These are phyloP conservation scores for Bombus polaris DNA, from an alignment of 1,140 invertebrate species.

Conservation along the genomic window DNA sequence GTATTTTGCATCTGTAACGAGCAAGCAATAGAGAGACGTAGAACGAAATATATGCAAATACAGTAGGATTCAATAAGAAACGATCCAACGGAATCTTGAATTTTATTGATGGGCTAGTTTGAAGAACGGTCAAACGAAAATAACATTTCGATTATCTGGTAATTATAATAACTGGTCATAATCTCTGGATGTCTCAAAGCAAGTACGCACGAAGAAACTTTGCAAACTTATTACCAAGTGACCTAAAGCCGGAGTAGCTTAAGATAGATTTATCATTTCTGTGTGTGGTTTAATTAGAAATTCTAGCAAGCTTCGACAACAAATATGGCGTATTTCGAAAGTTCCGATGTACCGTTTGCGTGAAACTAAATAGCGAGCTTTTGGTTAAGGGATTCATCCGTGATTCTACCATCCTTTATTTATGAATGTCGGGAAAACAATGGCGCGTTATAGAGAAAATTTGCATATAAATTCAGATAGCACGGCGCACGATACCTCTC, in stretches of 20 bases:
- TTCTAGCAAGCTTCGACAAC: conserved; percentile 52
- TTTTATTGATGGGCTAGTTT: neutral
- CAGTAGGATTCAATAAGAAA: neutral
- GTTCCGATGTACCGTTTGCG: conserved; percentile 42
- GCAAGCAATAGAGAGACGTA: neutral
- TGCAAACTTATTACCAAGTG: conserved; percentile 54
- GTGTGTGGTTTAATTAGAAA: conserved; percentile 63
- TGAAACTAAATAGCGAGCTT: conserved; percentile 33
- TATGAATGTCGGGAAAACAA: conserved; percentile 53
- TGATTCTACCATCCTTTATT: conserved; percentile 40
- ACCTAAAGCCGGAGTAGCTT: conserved; percentile 43
- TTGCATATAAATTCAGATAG: conserved; percentile 34
- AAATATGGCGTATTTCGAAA: conserved; percentile 46
- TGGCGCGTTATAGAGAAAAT: conserved; percentile 4
- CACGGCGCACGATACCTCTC: neutral
- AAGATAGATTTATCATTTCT: conserved; percentile 59
- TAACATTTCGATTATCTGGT: conserved; percentile 8
- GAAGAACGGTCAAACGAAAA: neutral
- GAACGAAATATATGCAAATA: neutral
- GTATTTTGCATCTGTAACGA: neutral
- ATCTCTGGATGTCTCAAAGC: conserved; percentile 25
- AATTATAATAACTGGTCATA: conserved; percentile 54
- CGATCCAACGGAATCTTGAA: neutral
- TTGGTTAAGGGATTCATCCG: conserved; percentile 24
- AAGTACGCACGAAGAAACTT: conserved; percentile 56